A percentile compares a stretch with the other conserved stretches of the same genome.
Evolutionary conservation across 2,888 invertebrate genomes (phyloP).

Genomic region (Drosophila aldrichi): DNA sequence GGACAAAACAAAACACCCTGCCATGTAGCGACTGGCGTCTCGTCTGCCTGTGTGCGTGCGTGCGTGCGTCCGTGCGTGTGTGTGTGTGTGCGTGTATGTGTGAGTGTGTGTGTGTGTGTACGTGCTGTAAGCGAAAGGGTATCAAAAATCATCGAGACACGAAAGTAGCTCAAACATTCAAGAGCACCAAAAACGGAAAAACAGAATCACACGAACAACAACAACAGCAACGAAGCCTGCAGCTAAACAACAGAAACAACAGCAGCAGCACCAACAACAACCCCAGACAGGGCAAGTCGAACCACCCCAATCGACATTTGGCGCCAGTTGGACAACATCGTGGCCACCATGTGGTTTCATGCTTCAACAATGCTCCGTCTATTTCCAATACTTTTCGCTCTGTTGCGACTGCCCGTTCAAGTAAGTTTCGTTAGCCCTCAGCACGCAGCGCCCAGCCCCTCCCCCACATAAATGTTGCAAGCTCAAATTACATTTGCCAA

Average conservation of each 20-base stretch:
- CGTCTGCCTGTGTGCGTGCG: conserved; percentile 13
- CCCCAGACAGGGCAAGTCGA: conserved; percentile 25
- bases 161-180: conserved; percentile 48
- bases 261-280: conserved; percentile 10
- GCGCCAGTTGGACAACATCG: conserved; percentile 53
- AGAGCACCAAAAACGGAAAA: conserved; percentile 32
- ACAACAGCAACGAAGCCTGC: conserved; percentile 35
- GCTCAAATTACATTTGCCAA: conserved; percentile 15
- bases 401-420: conserved; percentile 51
- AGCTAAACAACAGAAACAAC: conserved; percentile 20
- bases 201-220: conserved; percentile 47
- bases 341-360: conserved; percentile 60
- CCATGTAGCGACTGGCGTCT: conserved; percentile 45
- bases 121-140: conserved; percentile 21
- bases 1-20: conserved; percentile 78
- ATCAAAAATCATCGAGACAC: conserved; percentile 43
- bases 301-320: conserved; percentile 54
- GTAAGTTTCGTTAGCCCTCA: conserved; percentile 31
- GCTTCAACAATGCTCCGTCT: conserved; percentile 45
- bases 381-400: conserved; percentile 33
- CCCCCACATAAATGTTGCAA: conserved; percentile 7
- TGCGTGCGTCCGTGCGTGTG: conserved; percentile 19
- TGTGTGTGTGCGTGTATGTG: conserved; percentile 14
- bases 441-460: neutral
- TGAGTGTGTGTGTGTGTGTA: conserved; percentile 16